These are phyloP conservation scores for Hirudinaria manillensis DNA, from an alignment of 2,888 invertebrate genomes.

Conservation along the genomic window DNA sequence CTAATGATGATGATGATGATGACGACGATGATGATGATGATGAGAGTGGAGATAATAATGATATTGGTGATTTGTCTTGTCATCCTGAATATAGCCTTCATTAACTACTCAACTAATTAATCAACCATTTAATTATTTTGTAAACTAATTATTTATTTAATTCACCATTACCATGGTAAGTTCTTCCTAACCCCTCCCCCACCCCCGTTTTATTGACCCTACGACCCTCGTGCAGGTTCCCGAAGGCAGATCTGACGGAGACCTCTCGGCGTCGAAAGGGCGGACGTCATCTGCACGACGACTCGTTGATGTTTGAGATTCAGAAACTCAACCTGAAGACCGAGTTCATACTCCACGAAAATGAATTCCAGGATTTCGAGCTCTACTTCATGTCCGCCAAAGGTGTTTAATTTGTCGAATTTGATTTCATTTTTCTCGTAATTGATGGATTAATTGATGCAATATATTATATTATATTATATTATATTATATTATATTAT, in stretches of 20 bases:
- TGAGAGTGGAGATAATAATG: too few relatives aligned
- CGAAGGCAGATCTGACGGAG: conserved; percentile 4
- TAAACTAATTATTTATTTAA: background rate
- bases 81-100: background rate
- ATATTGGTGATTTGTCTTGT: too few relatives aligned
- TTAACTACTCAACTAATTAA: background rate
- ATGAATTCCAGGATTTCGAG: background rate
- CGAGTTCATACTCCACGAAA: background rate
- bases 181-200: background rate
- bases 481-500: too few relatives aligned
- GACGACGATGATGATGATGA: too few relatives aligned
- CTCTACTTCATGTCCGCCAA: conserved; percentile 10
- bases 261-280: background rate
- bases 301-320: conserved; percentile 6
- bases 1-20: background rate
- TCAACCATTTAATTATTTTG: background rate
- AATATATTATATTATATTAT: too few relatives aligned
- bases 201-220: too few relatives aligned
- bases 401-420: background rate
- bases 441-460: too few relatives aligned
- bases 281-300: conserved; percentile 5
- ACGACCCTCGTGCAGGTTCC: background rate
- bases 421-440: too few relatives aligned
- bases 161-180: background rate
- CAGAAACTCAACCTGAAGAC: conserved; percentile 17